phyloP scores from a whole-genome alignment of 37 sponge, comb jelly and placozoan genomes.

The Spongilla lacustris region DNA sequence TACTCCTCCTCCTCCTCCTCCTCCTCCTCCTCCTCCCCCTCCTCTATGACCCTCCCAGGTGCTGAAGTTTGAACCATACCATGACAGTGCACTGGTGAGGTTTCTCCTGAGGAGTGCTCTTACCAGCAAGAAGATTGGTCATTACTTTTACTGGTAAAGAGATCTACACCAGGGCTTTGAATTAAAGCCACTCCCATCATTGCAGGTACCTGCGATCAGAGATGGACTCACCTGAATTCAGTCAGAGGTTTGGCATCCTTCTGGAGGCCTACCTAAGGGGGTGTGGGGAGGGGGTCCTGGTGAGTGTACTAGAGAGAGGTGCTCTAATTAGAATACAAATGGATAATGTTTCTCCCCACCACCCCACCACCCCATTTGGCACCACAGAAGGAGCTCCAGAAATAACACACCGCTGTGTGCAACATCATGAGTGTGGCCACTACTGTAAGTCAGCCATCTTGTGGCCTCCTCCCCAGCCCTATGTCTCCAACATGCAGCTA shows the following conservation, averaged over 20 bases:
- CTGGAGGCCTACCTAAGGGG: conserved; percentile 90
- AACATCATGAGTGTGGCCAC: conserved; percentile 60
- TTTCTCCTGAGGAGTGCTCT: conserved; percentile 84
- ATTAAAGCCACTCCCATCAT: conserved; percentile 27
- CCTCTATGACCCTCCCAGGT: conserved; percentile 23
- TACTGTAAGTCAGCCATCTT: conserved; percentile 47
- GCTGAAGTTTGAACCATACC: conserved; percentile 92
- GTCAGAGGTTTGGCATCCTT: conserved; percentile 85
- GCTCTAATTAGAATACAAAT: too few species aligned
- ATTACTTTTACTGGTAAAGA: conserved; percentile 89
- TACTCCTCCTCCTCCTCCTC: too few species aligned
- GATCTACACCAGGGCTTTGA: too few species aligned
- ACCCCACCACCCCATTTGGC: neutral
- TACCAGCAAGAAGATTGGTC: conserved; percentile 85
- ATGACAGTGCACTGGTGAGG: conserved; percentile 86
- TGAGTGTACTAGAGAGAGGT: conserved; percentile 8
- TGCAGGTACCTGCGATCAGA: conserved; percentile 89
- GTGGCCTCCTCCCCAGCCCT: neutral
- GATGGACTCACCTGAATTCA: conserved; percentile 89
- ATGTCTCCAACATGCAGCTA: conserved; percentile 22
- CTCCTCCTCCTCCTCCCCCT: too few species aligned
- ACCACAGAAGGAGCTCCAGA: conserved; percentile 70
- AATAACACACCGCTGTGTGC: conserved; percentile 67
- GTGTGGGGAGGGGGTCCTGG: conserved; percentile 85
- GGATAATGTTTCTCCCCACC: too few species aligned